These are phyloP conservation scores for Drosophila chauvacae DNA, from an alignment of 1,140 invertebrate species.

Conservation along the genomic window DNA sequence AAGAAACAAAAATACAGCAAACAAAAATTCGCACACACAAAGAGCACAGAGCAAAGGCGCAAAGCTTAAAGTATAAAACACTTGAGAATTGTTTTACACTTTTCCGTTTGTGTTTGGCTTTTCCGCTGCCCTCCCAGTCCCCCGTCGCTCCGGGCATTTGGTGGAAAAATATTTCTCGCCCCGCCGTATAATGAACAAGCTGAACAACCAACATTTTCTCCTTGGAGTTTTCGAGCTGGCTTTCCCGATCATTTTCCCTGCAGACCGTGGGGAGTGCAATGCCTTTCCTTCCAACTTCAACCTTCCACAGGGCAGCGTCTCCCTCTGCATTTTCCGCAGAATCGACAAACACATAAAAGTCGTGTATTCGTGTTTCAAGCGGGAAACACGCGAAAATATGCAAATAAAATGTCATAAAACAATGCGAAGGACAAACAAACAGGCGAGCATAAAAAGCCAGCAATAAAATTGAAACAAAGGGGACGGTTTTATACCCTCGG, in stretches of 20 bases:
- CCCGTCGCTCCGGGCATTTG: slow-evolving; percentile 5
- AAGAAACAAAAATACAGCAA: slow-evolving; percentile 17
- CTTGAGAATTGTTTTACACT: slow-evolving; percentile 80
- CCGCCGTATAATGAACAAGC: slow-evolving; percentile 30
- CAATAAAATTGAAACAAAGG: slow-evolving; percentile 51
- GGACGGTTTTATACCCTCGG: slow-evolving; percentile 44
- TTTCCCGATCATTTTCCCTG: slow-evolving; percentile 19
- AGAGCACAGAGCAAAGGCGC: slow-evolving; percentile 53
- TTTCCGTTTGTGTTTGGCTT: slow-evolving; percentile 54
- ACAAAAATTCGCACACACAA: slow-evolving; percentile 26
- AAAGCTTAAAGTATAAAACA: slow-evolving; percentile 76
- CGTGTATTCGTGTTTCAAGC: slow-evolving; percentile 42
- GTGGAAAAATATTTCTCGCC: slow-evolving; percentile 50
- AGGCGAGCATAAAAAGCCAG: slow-evolving; percentile 45
- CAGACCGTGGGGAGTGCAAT: slow-evolving; percentile 38
- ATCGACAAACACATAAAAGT: slow-evolving; percentile 74
- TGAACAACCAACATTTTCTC: slow-evolving; percentile 24
- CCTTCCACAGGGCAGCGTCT: slow-evolving; percentile 13
- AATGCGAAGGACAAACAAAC: slow-evolving; percentile 65
- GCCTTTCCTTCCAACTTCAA: slow-evolving; percentile 9
- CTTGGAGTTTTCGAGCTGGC: not conserved
- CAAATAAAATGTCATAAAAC: slow-evolving; percentile 81
- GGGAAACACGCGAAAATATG: slow-evolving; percentile 71
- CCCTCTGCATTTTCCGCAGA: slow-evolving; percentile 55
- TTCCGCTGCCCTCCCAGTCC: not conserved